Evolutionary conservation across 2,797 vertebrate species (phyloP).

Genomic region (Micropoecilia bifurca): DNA sequence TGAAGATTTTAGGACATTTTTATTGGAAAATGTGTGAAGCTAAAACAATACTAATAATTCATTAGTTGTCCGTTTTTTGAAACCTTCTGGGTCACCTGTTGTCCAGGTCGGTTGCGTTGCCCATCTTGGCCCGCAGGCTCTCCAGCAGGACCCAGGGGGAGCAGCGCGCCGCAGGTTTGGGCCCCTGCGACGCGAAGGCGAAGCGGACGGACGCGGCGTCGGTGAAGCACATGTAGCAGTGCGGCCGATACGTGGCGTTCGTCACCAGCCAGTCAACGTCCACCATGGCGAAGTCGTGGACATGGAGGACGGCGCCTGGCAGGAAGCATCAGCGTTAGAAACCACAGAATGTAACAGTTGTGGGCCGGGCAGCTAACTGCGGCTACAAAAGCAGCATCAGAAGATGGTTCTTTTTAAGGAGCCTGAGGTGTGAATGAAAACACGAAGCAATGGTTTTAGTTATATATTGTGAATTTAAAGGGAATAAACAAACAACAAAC

Average conservation of each 20-base stretch:
- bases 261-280: constrained; percentile 86
- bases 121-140: constrained; percentile 73
- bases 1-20: too few relatives aligned
- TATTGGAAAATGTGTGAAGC: too few relatives aligned
- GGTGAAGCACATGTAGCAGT: constrained; percentile 88
- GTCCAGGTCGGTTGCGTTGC: constrained; percentile 83
- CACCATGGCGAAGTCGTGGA: constrained; percentile 86
- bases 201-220: constrained; percentile 70
- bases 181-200: constrained; percentile 77
- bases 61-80: not conserved
- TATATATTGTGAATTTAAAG: too few relatives aligned
- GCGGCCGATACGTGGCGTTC: constrained; percentile 86
- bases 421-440: too few relatives aligned
- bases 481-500: too few relatives aligned
- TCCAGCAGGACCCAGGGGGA: constrained; percentile 86
- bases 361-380: too few relatives aligned
- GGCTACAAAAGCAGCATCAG: too few relatives aligned
- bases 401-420: too few relatives aligned
- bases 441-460: too few relatives aligned
- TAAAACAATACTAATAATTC: not conserved
- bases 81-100: constrained; percentile 74
- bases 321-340: not conserved
- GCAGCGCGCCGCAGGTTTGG: constrained; percentile 65
- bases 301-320: constrained; percentile 87
- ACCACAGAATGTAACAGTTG: too few relatives aligned